These are phyloP conservation scores for Amphipyra berbera DNA, from an alignment of 2,888 invertebrate genomes.

Conservation along the genomic window DNA sequence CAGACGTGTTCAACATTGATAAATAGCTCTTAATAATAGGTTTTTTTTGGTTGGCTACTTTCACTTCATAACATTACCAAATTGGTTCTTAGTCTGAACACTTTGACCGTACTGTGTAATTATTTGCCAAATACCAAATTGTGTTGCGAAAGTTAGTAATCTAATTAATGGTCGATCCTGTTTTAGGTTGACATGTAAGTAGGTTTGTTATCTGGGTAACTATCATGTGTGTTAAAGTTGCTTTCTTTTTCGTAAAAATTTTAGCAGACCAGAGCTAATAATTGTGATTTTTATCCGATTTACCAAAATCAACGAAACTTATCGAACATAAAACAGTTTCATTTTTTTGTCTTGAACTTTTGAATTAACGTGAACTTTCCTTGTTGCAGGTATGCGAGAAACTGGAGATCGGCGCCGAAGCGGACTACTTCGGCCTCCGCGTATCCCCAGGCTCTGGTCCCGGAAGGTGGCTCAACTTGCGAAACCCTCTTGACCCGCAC, in stretches of 20 bases:
- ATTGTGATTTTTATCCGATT: too few relatives aligned
- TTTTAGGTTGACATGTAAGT: slow-evolving; percentile 22
- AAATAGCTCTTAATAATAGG: slow-evolving; percentile 56
- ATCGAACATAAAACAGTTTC: too few relatives aligned
- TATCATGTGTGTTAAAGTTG: too few relatives aligned
- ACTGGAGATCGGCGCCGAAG: slow-evolving; percentile 95
- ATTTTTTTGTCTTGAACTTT: neutral
- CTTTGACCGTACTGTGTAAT: slow-evolving; percentile 34
- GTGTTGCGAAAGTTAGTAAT: slow-evolving; percentile 41
- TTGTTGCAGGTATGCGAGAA: slow-evolving; percentile 94
- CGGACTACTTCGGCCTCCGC: slow-evolving; percentile 97
- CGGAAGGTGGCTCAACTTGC: slow-evolving; percentile 95
- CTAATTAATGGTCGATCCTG: slow-evolving; percentile 30
- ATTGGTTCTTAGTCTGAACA: slow-evolving; percentile 22
- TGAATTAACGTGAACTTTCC: slow-evolving; percentile 21
- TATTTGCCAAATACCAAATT: slow-evolving; percentile 43
- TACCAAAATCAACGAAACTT: too few relatives aligned
- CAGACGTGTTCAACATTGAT: slow-evolving; percentile 40
- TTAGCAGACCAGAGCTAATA: too few relatives aligned
- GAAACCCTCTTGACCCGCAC: slow-evolving; percentile 95
- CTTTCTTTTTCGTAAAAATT: slow-evolving; percentile 24
- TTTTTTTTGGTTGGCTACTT: slow-evolving; percentile 52
- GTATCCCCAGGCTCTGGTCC: slow-evolving; percentile 90
- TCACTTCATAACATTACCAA: slow-evolving; percentile 49
- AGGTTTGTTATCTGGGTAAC: slow-evolving; percentile 3